A percentile compares a stretch with the other conserved stretches of the same genome.
Conservation (phyloP, 2,113 vertebrate species). For the Muscicapa adusta region DNA sequence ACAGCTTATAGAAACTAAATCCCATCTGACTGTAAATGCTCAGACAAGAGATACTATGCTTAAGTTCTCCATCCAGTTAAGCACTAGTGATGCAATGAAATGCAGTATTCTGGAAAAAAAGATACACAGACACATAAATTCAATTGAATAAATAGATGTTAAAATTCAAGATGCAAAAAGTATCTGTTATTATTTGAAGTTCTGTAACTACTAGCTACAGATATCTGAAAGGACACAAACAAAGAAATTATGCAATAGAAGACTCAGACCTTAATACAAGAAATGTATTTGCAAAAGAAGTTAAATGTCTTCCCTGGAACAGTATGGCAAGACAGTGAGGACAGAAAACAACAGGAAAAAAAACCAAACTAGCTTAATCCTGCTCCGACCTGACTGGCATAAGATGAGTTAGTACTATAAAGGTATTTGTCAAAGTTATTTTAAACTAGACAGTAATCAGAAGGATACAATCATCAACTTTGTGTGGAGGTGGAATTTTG, state of each 20-base stretch:
- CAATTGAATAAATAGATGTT: background rate
- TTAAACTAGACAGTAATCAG: background rate
- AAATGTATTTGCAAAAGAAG: background rate
- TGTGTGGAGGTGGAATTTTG: background rate
- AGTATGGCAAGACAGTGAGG: background rate
- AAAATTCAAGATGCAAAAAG: background rate
- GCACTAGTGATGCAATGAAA: background rate
- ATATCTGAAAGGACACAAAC: background rate
- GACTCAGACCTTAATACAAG: background rate
- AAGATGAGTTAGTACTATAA: background rate
- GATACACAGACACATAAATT: background rate
- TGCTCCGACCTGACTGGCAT: background rate
- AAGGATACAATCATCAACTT: background rate
- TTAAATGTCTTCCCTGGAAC: background rate
- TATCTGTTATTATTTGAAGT: background rate
- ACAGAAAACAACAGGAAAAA: background rate
- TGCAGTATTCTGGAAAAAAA: background rate
- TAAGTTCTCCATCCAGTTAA: background rate
- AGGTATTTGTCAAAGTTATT: background rate
- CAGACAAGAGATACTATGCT: background rate
- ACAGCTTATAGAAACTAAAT: background rate
- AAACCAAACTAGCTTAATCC: background rate
- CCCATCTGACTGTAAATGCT: background rate
- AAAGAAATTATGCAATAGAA: background rate
- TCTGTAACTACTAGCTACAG: background rate